These are phyloP conservation scores for Calameuta filiformis DNA, from an alignment of 2,888 invertebrate species.

Conservation along the genomic window DNA sequence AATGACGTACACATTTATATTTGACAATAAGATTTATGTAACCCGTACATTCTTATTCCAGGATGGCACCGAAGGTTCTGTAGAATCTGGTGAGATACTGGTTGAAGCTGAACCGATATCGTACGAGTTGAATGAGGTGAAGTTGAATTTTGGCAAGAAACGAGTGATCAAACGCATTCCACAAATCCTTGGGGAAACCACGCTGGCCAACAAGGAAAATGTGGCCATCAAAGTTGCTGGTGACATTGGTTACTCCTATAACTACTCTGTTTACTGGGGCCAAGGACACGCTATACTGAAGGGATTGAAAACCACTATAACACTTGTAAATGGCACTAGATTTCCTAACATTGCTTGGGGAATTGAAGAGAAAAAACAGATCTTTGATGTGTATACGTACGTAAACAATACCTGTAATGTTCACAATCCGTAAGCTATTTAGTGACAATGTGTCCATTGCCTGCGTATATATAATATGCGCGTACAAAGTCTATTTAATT, in stretches of 20 bases:
- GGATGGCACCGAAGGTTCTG: slow-evolving; percentile 47
- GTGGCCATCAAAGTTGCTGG: slow-evolving; percentile 75
- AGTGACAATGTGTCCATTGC: not conserved
- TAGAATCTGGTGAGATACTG: slow-evolving; percentile 75
- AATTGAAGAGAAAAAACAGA: slow-evolving; percentile 67
- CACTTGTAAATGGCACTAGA: slow-evolving; percentile 70
- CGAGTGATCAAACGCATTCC: slow-evolving; percentile 64
- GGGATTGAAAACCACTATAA: slow-evolving; percentile 76
- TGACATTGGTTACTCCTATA: slow-evolving; percentile 78
- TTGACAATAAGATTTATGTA: not conserved
- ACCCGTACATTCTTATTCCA: slow-evolving; percentile 19
- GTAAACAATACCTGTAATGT: slow-evolving; percentile 28
- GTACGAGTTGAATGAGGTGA: slow-evolving; percentile 80
- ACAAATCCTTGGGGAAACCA: slow-evolving; percentile 61
- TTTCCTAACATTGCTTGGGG: slow-evolving; percentile 80
- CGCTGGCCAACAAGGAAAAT: slow-evolving; percentile 68
- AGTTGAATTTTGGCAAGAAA: slow-evolving; percentile 70
- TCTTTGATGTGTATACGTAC: slow-evolving; percentile 69
- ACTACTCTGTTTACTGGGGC: slow-evolving; percentile 82
- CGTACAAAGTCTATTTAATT: not conserved
- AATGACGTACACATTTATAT: not conserved
- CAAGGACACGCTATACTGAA: slow-evolving; percentile 79
- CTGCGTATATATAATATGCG: not conserved
- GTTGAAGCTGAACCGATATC: slow-evolving; percentile 83
- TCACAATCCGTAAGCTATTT: not conserved